Conservation (phyloP, 2,113 vertebrate genomes). For the Stictonetta naevosa region DNA sequence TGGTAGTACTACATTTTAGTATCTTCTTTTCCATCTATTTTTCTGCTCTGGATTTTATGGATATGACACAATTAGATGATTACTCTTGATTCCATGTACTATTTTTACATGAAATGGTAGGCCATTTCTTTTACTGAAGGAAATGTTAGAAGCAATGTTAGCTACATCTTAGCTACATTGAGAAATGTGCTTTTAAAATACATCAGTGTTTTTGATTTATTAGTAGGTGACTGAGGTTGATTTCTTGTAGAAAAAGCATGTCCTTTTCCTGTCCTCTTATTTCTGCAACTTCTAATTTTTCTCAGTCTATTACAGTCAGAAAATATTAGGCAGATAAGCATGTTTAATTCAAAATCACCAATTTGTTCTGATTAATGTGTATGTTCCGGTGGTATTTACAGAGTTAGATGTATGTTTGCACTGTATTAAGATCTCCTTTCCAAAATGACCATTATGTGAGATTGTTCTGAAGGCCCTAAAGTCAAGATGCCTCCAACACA, state of each 20-base stretch:
- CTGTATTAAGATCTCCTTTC: not conserved
- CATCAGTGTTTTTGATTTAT: not conserved
- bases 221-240: not conserved
- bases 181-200: not conserved
- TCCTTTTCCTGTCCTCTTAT: not conserved
- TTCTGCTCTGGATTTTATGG: not conserved
- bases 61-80: not conserved
- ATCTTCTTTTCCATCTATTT: not conserved
- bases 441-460: not conserved
- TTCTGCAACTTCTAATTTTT: not conserved
- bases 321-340: not conserved
- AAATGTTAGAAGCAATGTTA: not conserved
- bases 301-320: not conserved
- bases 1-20: not conserved
- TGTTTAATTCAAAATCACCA: not conserved
- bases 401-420: not conserved
- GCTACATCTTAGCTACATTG: not conserved
- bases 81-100: not conserved
- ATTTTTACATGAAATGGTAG: not conserved
- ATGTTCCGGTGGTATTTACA: not conserved
- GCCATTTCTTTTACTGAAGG: not conserved
- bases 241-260: not conserved
- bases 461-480: not conserved
- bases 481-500: not conserved
- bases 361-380: not conserved